Conservation (phyloP, 2,797 vertebrate species). For the Gadopsis bispinosus region DNA sequence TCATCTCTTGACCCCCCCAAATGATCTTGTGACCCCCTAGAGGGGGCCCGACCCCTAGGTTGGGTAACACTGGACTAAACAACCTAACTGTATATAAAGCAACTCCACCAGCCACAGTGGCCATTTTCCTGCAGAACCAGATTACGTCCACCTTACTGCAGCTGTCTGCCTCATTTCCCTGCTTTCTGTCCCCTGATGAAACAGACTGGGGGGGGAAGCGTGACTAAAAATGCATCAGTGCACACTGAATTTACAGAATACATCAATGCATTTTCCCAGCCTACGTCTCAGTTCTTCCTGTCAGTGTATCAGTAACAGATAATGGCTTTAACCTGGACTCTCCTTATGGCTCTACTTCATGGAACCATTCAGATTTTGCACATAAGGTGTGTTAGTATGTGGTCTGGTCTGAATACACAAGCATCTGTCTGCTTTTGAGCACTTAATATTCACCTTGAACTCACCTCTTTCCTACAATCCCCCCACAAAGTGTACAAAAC, state of each 20-base stretch:
- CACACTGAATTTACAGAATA: not conserved
- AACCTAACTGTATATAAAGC: not conserved
- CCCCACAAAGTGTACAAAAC: constrained; percentile 19
- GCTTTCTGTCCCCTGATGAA: constrained; percentile 13
- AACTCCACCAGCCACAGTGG: not conserved
- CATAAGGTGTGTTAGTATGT: constrained; percentile 17
- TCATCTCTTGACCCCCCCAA: not conserved
- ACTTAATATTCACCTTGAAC: constrained; percentile 55
- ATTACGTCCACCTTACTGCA: not conserved
- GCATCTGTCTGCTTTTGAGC: constrained; percentile 61
- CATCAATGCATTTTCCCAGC: not conserved
- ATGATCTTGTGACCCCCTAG: not conserved
- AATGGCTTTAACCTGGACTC: constrained; percentile 15
- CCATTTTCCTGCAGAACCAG: not conserved
- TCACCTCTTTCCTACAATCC: constrained; percentile 60
- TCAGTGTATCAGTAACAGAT: not conserved
- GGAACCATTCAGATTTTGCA: constrained; percentile 32
- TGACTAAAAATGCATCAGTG: constrained; percentile 22
- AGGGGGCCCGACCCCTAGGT: not conserved
- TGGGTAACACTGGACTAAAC: not conserved
- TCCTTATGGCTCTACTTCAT: constrained; percentile 11
- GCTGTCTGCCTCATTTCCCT: not conserved
- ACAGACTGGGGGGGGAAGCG: constrained; percentile 12
- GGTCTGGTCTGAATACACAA: constrained; percentile 43
- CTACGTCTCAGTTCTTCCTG: not conserved